Base-by-base conservation (phyloP, 37 sponge, comb jelly and placozoan genomes). In the Oopsacas minuta region DNA sequence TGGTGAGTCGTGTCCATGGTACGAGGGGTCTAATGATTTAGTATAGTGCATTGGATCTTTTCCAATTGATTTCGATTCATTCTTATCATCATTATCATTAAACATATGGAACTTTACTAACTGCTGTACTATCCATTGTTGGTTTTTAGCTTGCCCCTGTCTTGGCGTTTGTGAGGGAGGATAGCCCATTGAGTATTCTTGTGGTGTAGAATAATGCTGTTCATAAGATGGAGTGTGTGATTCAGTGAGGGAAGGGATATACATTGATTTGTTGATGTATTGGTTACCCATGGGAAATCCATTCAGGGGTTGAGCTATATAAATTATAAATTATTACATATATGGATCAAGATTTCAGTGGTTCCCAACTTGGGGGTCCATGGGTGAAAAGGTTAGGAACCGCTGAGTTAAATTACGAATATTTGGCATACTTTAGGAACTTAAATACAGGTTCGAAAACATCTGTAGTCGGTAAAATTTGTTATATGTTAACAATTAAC, bases 101-200 rank as follows among this genome's bases (percentile, higher is more conserved):
- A 61, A 61, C 75, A 61, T 61, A n/a, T 61, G 75, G 30, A 61
- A 61, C 30, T 61, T 61, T 25, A 61, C 75, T n/a, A 61, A 12
- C 30, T 61, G 75, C 30, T 61, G 75, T 61, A 61, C 75, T 5
- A 61, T 61, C 75, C 75, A 61, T 61, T 61, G 75, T 12, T 61
- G 75, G 75, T 61, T 61, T 34, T 61, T 61, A n/a, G 75, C 75
- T 61, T 61, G 75, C 1, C 75, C 75, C 30, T 61, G 75, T n/a
- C 75, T 61, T 3, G 75, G 75, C 30, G 75, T 61, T 12, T 61
- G 75, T 3, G 75, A 61, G 75, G 75, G 75, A 34, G 75, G 75
- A 34, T 61, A 61, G 17, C 49, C 49, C 49, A 61, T 25, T 12
- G 22, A 34, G 22, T 61, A 61, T n/a, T 61, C 75, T 12, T 61